Base-by-base conservation (phyloP, 2,888 invertebrate species). In the Hyppa rectilinea region DNA sequence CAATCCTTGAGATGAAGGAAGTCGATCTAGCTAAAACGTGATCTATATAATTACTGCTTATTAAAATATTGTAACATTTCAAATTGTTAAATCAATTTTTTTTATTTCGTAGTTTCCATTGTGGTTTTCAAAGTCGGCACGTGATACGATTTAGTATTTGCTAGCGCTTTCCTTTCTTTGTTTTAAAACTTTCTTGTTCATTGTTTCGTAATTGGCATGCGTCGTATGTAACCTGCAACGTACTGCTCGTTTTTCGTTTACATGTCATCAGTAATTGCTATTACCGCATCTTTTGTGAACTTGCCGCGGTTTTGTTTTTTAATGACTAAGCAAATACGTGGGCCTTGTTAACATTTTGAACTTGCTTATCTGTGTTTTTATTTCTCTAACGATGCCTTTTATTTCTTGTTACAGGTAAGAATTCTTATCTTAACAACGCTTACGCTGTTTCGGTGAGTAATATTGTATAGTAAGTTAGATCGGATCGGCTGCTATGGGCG, bases 361-460 rank as follows among this genome's bases (percentile, higher is more conserved):
- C 91, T 88, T 80, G 70, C 64, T 76, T 84, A 84, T 83, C 80
- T 80, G 29, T 77, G 74, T 80, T 72, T 80, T 71, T 82, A 34
- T 83, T 72, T 71, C 23, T 68, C 63, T 83, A 84, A 85, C 81
- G 62, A 82, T 75, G 70, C 65, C 80, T 85, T 80, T 86, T 83
- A 82, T 87, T 88, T 88, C 76, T 92, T 92, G 90, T 95, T 96
- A 67, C 93, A 95, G 96, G 95, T 95, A 94, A 93, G 92, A 75
- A 45, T 76, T 73, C 78, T 64, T 82, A 78, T 81, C 84, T 81
- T 73, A 72, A 79, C 72, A 69, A 74, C 73, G 73, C 47, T 49
- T 31, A 45, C 75, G 66, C 78, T 81, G 76, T 83, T 81, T 87
- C 81, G 87, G 92, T 91, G 87, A 92, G 93, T 91, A 84, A 83